phyloP scores from a whole-genome alignment of 1,140 invertebrate species.

The Stegodyphus dumicola region DNA sequence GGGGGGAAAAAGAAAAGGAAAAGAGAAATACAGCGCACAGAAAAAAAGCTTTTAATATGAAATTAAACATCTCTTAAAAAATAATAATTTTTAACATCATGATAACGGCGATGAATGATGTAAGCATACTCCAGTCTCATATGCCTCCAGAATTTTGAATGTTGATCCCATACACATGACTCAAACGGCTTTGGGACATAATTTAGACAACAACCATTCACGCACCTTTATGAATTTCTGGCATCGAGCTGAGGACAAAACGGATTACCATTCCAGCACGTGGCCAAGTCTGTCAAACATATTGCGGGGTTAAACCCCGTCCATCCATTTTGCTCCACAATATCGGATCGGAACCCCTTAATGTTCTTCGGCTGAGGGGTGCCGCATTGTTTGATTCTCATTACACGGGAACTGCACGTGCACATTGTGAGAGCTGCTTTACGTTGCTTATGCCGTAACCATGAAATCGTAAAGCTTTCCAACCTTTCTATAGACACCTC shows the following conservation, averaged over 20 bases:
- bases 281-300: slow-evolving; percentile 1
- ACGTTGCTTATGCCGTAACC: neutral
- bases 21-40: no score
- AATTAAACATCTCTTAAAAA: no score
- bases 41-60: no score
- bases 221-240: neutral
- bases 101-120: no score
- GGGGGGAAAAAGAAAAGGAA: no score
- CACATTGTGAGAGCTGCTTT: neutral
- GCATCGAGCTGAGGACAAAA: neutral
- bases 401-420: neutral
- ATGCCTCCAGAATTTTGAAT: no score
- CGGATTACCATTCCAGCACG: neutral
- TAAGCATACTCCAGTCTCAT: no score
- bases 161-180: no score
- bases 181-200: no score
- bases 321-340: no score
- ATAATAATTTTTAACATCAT: no score
- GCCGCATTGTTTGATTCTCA: slow-evolving; percentile 32
- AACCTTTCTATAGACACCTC: neutral
- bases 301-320: neutral
- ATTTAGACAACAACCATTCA: no score
- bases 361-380: slow-evolving; percentile 1
- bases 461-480: slow-evolving; percentile 1
- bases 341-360: neutral